A percentile compares a stretch with the other conserved stretches of the same genome.
phyloP scores from a whole-genome alignment of 1,140 invertebrate species.

The Drosophila insularis region DNA sequence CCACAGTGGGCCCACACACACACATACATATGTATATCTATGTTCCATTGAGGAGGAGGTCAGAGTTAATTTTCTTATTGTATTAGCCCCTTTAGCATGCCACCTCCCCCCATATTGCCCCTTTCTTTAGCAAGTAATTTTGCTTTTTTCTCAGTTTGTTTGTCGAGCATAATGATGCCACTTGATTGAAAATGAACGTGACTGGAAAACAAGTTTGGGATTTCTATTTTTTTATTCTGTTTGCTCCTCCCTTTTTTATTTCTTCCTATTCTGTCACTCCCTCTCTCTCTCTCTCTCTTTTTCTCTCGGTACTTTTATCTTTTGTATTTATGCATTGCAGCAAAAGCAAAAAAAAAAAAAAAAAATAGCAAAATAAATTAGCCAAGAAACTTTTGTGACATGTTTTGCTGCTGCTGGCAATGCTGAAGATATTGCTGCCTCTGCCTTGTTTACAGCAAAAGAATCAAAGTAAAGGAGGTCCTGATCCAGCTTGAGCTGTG shows the following conservation, averaged over 20 bases:
- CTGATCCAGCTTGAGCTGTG: no score
- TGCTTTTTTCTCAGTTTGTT: constrained; percentile 50
- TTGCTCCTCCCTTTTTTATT: constrained; percentile 19
- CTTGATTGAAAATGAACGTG: constrained; percentile 79
- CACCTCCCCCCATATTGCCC: neutral
- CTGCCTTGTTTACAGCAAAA: constrained; percentile 25
- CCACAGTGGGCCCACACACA: constrained; percentile 6
- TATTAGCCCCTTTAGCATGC: constrained; percentile 50
- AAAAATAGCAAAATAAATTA: constrained; percentile 70
- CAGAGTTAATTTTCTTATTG: constrained; percentile 72
- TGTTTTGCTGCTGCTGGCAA: constrained; percentile 51
- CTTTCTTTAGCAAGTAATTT: constrained; percentile 11
- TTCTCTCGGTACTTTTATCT: constrained; percentile 26
- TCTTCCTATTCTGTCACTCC: constrained; percentile 3
- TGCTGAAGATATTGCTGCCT: neutral
- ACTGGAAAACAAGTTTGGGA: constrained; percentile 76
- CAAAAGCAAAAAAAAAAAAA: constrained; percentile 47
- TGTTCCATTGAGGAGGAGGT: constrained; percentile 27
- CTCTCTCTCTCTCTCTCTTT: neutral
- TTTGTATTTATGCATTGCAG: constrained; percentile 21
- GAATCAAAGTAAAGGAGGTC: constrained; percentile 8
- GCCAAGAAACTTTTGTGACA: constrained; percentile 58
- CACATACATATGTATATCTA: neutral
- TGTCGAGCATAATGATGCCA: constrained; percentile 74
- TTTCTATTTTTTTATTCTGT: constrained; percentile 46